Conservation (phyloP, 2,888 invertebrate genomes). For the Argyresthia goedartella region DNA sequence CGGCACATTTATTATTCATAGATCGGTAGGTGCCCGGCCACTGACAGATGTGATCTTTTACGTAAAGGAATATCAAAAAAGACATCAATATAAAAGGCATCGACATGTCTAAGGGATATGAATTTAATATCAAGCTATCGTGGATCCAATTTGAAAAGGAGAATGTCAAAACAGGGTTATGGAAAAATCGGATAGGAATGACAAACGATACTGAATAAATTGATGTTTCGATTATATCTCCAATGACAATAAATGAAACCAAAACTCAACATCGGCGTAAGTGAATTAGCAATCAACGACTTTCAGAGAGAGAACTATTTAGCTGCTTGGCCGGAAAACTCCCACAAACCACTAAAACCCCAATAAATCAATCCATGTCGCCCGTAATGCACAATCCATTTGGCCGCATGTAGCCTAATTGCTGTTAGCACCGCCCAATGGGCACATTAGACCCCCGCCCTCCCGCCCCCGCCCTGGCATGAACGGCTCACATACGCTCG, state of each 20-base stretch:
- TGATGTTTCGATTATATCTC: not conserved
- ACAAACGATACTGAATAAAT: not conserved
- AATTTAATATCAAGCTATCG: conserved; percentile 41
- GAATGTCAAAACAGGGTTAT: conserved; percentile 26
- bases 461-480: conserved; percentile 8
- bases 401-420: conserved; percentile 62
- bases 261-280: too few relatives aligned
- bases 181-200: conserved; percentile 18
- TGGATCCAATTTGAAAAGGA: conserved; percentile 32
- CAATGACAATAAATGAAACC: too few relatives aligned
- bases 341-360: conserved; percentile 10
- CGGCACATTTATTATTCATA: conserved; percentile 67
- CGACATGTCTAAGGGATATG: conserved; percentile 45
- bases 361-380: conserved; percentile 66
- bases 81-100: conserved; percentile 43
- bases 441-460: conserved; percentile 46
- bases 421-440: conserved; percentile 65
- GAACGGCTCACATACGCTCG: conserved; percentile 16
- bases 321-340: conserved; percentile 1
- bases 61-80: conserved; percentile 65
- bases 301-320: too few relatives aligned
- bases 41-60: conserved; percentile 69
- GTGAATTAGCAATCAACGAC: too few relatives aligned
- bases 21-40: conserved; percentile 60
- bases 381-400: conserved; percentile 67